phyloP scores from a whole-genome alignment of 1,140 invertebrate species.

The Elymnias hypermnestra region DNA sequence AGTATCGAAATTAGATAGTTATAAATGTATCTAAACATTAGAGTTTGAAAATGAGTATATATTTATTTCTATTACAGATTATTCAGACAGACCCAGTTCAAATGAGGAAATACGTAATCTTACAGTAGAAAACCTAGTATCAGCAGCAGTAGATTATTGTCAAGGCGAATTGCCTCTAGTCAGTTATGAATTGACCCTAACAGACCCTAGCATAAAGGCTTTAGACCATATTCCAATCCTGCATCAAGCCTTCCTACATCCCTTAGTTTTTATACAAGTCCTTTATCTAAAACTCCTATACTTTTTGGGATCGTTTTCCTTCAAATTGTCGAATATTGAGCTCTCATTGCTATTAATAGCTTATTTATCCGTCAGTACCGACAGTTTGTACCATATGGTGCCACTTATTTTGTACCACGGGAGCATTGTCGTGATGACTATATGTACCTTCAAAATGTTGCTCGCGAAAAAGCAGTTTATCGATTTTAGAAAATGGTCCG shows the following conservation, averaged over 20 bases:
- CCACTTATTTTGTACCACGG: slow-evolving; percentile 84
- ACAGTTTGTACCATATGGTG: slow-evolving; percentile 80
- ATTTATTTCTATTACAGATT: slow-evolving; percentile 50
- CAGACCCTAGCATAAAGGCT: slow-evolving; percentile 79
- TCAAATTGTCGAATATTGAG: slow-evolving; percentile 79
- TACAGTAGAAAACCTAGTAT: slow-evolving; percentile 86
- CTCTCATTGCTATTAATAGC: slow-evolving; percentile 80
- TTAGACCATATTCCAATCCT: slow-evolving; percentile 83
- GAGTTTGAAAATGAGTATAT: too few relatives aligned
- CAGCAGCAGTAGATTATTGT: slow-evolving; percentile 88
- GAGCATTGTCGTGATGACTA: slow-evolving; percentile 83
- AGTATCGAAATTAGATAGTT: too few relatives aligned
- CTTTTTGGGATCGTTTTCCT: slow-evolving; percentile 75
- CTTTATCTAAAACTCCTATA: slow-evolving; percentile 82
- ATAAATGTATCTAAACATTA: too few relatives aligned
- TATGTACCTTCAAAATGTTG: slow-evolving; percentile 88
- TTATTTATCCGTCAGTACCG: slow-evolving; percentile 81
- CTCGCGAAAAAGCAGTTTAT: slow-evolving; percentile 84
- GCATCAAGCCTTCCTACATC: slow-evolving; percentile 83
- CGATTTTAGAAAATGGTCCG: slow-evolving; percentile 87
- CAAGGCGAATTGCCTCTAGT: slow-evolving; percentile 86
- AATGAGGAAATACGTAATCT: slow-evolving; percentile 82
- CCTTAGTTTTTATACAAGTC: slow-evolving; percentile 81
- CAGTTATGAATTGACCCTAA: slow-evolving; percentile 83
- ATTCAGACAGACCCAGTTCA: slow-evolving; percentile 49